Evolutionary conservation across 2,797 vertebrate genomes (phyloP), one percentile per base, ranked within the genome.

Genomic region (Enteromius thamalakanensis): DNA sequence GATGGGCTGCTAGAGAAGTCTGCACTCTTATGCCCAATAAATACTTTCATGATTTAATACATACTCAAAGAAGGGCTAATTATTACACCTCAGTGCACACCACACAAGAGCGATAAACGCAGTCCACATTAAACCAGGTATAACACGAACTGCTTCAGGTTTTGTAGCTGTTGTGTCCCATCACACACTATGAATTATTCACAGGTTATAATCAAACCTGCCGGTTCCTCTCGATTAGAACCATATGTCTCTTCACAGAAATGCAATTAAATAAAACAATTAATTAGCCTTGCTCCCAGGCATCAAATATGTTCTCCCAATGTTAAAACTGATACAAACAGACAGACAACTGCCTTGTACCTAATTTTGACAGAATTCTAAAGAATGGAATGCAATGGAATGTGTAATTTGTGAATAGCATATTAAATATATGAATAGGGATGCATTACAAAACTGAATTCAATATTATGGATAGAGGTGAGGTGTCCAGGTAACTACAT

Each of bases 11-110:
- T 17, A 78, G 60, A 65, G 76, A 78, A n/a, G 17, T 65, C 40
- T 65, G 40, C 17, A 29, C 40, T 49, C 58, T 11, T 62, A 29
- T 19, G 55, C 32, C n/a, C 42, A 78, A 65, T 65, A 78, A 78
- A 78, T n/a, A 34, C 75, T 76, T 78, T 14, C 47, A 78, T 65
- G 40, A 65, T 78, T 64, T 8, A 78, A 76, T 62, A 45, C n/a
- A 10, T 62, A 17, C 75, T 29, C 37, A 45, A 26, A 65, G 76
- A 29, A 78, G 26, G 34, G 67, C 14, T 71, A 21, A 80, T 29
- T 71, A 51, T 23, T 60, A 60, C 19, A 17, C 37, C 40, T 80
- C 49, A 37, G 23, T 71, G 79, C 17, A 21, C 67, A 32, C 53
- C 60, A 80, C 17, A 14, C 37, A 21, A 42, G 47, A 34, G 49